A percentile compares a stretch with the other conserved stretches of the same genome.
phyloP scores from a whole-genome alignment of 2,113 vertebrate genomes.

The Myxocyprinus asiaticus region DNA sequence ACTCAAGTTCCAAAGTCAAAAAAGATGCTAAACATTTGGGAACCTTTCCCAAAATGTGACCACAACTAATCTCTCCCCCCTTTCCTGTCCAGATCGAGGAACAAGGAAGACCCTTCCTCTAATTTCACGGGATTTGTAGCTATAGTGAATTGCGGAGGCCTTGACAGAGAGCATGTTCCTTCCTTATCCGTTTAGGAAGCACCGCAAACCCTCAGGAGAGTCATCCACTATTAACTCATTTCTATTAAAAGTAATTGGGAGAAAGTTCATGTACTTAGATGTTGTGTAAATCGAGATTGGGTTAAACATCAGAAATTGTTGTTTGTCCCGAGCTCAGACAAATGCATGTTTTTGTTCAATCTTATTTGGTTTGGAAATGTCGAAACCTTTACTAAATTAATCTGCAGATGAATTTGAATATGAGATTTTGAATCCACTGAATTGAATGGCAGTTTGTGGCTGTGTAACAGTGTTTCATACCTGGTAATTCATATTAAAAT shows the following conservation, averaged over 20 bases:
- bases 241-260: conserved; percentile 92
- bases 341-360: neutral
- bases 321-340: neutral
- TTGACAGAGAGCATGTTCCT: conserved; percentile 74
- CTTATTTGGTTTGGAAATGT: no score
- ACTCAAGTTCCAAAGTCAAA: conserved; percentile 23
- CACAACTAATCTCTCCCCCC: conserved; percentile 24
- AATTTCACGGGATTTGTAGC: conserved; percentile 30
- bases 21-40: neutral
- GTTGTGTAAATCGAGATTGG: conserved; percentile 80
- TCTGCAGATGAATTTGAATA: no score
- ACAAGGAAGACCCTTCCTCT: conserved; percentile 41
- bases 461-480: no score
- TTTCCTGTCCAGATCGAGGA: conserved; percentile 56
- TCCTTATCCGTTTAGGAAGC: conserved; percentile 90
- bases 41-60: conserved; percentile 48
- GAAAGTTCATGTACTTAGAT: conserved; percentile 92
- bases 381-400: no score
- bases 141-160: conserved; percentile 39
- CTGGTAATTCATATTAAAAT: no score
- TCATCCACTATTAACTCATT: conserved; percentile 84
- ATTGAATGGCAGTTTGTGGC: no score
- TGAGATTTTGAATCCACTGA: no score
- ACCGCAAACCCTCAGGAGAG: conserved; percentile 81
- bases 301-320: conserved; percentile 26